Base-by-base conservation (phyloP, 1,140 invertebrate genomes). In the Drosophila athabasca region DNA sequence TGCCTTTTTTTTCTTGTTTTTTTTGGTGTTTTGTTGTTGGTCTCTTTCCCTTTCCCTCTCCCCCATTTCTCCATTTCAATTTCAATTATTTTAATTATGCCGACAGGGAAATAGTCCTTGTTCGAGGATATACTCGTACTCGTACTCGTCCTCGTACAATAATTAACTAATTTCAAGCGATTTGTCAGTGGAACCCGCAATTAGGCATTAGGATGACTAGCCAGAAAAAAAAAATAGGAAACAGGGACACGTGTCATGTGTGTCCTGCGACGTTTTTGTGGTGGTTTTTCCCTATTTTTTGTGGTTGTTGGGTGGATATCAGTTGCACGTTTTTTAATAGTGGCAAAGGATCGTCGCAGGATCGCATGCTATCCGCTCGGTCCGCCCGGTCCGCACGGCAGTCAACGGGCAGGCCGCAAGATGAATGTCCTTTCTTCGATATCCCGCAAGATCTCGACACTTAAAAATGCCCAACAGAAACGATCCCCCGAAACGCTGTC, bases 11-110 rank as follows among this genome's bases (percentile, higher is more conserved):
- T 62, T 45, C 0, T 24, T 3, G 0, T 53, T 45, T 26, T 26
- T 26, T 26, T 26, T 26, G 3, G 26, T 35, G 35, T 60, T 44
- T 44, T 44, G 35, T 22, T 22, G 54, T 44, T 43, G 31, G 31
- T 35, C 71, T 58, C 68, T 48, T 7, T 59, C 17, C 50, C 9
- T 62, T 51, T 78, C 71, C 61, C 58, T 50, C 29, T 59, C 17
- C 46, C 19, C 43, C 19, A 46, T 70, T 72, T 26, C 55, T 41
- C 55, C 24, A 0, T 81, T 81, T 82, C 72, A 73, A 85, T 83
- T 88, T 88, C 84, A 88, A 88, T 88, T 89, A 88, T 76, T 88
- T 76, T 88, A 88, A 88, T 88, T 89, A 77, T 53, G 67, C 71
- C 67, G 65, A 46, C 53, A 62, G 58, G 58, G 76, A 50, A 60